phyloP scores from a whole-genome alignment of 2,797 vertebrate species.

The Benthosema pterotum region DNA sequence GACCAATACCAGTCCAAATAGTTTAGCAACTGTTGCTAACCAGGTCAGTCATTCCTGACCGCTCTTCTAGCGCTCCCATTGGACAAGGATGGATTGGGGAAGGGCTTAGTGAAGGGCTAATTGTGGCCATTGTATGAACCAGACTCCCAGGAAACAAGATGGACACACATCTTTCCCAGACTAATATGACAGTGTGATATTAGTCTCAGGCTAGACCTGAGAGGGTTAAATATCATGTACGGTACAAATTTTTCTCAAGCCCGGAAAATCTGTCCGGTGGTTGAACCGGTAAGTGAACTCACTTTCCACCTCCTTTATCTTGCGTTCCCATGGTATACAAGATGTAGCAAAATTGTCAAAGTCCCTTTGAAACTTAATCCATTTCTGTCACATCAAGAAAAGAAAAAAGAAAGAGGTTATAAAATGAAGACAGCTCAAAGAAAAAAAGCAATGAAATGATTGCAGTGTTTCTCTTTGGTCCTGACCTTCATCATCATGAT shows the following conservation, averaged over 20 bases:
- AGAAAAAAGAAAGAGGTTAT: not conserved
- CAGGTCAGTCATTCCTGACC: no score
- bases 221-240: not conserved
- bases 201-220: no score
- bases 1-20: no score
- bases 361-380: conserved; percentile 98
- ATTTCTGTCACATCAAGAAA: conserved; percentile 84
- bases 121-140: no score
- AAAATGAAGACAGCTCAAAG: not conserved
- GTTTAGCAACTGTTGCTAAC: no score
- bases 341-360: conserved; percentile 96
- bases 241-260: conserved; percentile 4
- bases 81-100: no score
- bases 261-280: not conserved
- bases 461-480: not conserved
- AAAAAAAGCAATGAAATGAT: not conserved
- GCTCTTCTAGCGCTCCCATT: no score
- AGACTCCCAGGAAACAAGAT: no score
- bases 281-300: conserved; percentile 64
- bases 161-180: no score
- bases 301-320: conserved; percentile 99
- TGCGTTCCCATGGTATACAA: conserved; percentile 99
- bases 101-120: no score
- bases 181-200: no score
- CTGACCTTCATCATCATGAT: conserved; percentile 89